Evolutionary conservation across 1,140 invertebrate species (phyloP).

Genomic region (Atopsyche davidsoni): DNA sequence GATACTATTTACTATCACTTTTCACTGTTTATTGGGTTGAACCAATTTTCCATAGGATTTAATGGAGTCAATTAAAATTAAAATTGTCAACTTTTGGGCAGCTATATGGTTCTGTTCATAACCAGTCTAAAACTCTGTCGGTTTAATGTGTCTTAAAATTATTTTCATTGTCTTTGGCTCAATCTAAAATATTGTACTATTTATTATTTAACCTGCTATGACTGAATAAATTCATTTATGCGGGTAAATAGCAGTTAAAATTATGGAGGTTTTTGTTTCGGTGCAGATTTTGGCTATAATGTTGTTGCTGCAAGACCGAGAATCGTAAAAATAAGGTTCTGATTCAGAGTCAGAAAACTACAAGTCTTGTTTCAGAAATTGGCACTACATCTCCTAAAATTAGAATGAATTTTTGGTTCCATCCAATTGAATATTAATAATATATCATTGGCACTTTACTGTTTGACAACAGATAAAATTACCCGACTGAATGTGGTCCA

Average conservation of each 20-base stretch:
- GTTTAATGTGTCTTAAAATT: too few species aligned
- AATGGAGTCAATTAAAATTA: too few species aligned
- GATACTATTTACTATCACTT: too few species aligned
- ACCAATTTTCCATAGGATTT: too few species aligned
- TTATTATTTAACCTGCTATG: not conserved
- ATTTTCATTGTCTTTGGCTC: not conserved
- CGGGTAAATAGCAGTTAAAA: not conserved
- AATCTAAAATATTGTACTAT: not conserved
- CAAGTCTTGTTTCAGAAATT: not conserved
- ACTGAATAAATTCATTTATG: not conserved
- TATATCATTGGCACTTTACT: not conserved
- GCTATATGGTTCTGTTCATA: too few species aligned
- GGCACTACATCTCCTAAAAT: not conserved
- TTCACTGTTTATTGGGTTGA: too few species aligned
- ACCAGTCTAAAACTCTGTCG: too few species aligned
- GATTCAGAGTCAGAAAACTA: conserved; percentile 3
- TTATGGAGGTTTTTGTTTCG: not conserved
- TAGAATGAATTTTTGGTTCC: not conserved
- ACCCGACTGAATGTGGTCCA: conserved; percentile 9
- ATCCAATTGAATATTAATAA: not conserved
- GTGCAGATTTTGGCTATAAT: too few species aligned
- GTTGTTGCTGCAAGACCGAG: too few species aligned
- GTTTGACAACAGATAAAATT: conserved; percentile 3
- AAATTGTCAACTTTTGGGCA: too few species aligned
- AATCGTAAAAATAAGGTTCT: too few species aligned